Base-by-base conservation (phyloP, 1,140 invertebrate genomes). In the Temnothorax longispinosus region DNA sequence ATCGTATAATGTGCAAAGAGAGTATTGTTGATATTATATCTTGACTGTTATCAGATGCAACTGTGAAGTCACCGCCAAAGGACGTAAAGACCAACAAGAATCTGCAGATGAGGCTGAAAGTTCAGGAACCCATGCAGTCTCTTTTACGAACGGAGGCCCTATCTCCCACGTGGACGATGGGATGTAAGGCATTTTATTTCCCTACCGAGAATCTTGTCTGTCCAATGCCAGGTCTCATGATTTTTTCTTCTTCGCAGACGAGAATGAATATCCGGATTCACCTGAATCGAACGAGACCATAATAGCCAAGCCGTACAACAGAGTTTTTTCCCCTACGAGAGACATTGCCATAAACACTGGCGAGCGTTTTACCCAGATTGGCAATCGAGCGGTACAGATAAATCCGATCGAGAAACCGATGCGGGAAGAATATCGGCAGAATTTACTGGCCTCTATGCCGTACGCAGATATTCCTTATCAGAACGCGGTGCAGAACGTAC, bases 281-380 rank as follows among this genome's bases (percentile, higher is more conserved):
- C 95, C 95, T 1, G 95, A 95, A 78, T 95, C 95, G 0, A 95
- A 95, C 82, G 95, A 95, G 89, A 95, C 95, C 15, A 93, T 95
- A 64, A 90, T 95, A 67, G 93, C 94, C 52, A 92, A 93, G 21
- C 94, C 95, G 0, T 94, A 89, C 50, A 92, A 89, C 50, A 92
- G 93, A 64, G 89, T 94, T 13, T 91, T 95, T 74, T 95, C 95
- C 10, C 94, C 95, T 44, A 94, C 95, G 3, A 91, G 93, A 69
- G 94, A 95, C 32, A 85, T 82, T 54, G 90, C 54, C 87, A 89
- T 85, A 92, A 93, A 71, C 86, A 80, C 71, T 86, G 52, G 88
- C 56, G 50, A 92, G 88, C 41, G 93, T 91, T 78, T 93, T 78
- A 58, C 0, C 52, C 82, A 64, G 13, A 58, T 62, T 27, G 41